Evolutionary conservation across 1,140 invertebrate genomes (phyloP), one percentile per base, ranked within the genome.

Genomic region (Lithobius niger): DNA sequence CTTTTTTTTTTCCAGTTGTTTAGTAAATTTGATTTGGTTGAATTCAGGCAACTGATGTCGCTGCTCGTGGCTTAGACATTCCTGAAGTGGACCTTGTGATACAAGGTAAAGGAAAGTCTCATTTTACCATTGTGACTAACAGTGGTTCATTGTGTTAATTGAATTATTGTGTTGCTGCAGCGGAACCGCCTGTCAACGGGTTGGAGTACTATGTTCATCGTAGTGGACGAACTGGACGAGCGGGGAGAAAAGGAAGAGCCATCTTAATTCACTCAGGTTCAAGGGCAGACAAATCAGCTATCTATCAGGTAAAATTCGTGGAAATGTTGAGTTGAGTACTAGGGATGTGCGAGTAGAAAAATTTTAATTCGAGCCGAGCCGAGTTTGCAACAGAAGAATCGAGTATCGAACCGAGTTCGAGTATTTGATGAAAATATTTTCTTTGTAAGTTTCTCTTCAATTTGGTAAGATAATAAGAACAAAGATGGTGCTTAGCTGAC

Each of bases 141-240:
- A 10, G n/a, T 36, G 6, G 6, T 10, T 36, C 6, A 10, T 10
- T 36, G n/a, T 36, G n/a, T 36, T 10, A 10, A 36, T 36, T 10
- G 6, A 36, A 36, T 10, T 36, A 36, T 36, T 36, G n/a, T 36
- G 6, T n/a, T 36, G 31, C 31, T 36, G 6, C n/a, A 36, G 31
- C n/a, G 6, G 31, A 36, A n/a, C 31, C 31, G n/a, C 31, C 31
- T 10, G 31, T 10, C 6, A 36, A 36, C 6, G 31, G 31, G 18
- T 85, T 88, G 25, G 94, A 99, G 80, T 84, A 83, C 68, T 99
- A 99, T 69, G 82, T 99, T 1, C 96, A 99, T 71, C 76, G 96
- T 52, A 95, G 90, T 73, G 96, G 96, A 0, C 76, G 96, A 56
- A 99, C 96, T 6, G 96, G 94, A 0, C 74, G 96, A 56, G 91